These are phyloP conservation scores for Zapus hudsonius DNA, from an alignment of 2,113 vertebrate genomes.

Conservation along the genomic window DNA sequence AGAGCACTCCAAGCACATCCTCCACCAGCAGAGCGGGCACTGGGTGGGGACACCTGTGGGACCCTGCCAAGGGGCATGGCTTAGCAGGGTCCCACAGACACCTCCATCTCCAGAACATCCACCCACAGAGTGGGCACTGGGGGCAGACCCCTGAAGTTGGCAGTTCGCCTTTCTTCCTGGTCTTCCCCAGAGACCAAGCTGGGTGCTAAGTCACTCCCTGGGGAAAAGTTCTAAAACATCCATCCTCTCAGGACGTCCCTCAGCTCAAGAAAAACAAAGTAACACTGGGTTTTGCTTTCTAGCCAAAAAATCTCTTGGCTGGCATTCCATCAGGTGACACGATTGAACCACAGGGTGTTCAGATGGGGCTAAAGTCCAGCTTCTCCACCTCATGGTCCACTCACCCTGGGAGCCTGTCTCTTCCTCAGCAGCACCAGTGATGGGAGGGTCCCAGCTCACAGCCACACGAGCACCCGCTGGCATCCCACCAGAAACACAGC, in stretches of 20 bases:
- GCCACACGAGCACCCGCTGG: too few species aligned
- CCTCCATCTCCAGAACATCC: fast-evolving
- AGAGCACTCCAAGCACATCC: fast-evolving
- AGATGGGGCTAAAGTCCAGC: too few species aligned
- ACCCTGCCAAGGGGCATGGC: too few species aligned
- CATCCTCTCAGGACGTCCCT: neutral
- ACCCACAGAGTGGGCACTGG: too few species aligned
- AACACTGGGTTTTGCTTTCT: neutral
- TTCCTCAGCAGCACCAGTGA: neutral
- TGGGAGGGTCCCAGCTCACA: neutral
- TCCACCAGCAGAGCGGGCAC: too few species aligned
- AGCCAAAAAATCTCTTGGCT: neutral
- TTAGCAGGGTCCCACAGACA: too few species aligned
- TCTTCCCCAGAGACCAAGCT: too few species aligned
- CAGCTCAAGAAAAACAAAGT: too few species aligned
- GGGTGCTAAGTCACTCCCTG: too few species aligned
- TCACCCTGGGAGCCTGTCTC: too few species aligned
- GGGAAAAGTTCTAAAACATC: neutral
- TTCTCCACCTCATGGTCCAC: too few species aligned
- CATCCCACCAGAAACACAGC: neutral
- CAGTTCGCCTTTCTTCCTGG: neutral
- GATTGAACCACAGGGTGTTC: fast-evolving
- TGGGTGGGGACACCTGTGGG: neutral
- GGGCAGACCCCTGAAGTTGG: neutral
- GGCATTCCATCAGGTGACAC: neutral